phyloP scores from a whole-genome alignment of 2,888 invertebrate genomes.

The Campoletis raptor region DNA sequence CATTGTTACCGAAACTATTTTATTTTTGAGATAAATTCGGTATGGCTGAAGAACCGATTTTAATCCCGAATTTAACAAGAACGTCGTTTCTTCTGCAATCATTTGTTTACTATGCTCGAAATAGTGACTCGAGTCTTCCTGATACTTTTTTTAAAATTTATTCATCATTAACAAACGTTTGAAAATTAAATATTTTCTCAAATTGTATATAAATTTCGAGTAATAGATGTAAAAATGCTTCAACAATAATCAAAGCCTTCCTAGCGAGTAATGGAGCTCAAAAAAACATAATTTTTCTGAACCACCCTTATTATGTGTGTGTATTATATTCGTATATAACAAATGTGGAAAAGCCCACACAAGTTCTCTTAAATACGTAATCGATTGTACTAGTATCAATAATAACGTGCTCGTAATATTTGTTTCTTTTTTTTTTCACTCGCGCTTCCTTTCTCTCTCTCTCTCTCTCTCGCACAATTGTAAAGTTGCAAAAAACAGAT shows the following conservation, averaged over 20 bases:
- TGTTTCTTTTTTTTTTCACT: slow-evolving; percentile 14
- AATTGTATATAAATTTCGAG: neutral
- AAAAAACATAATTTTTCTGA: slow-evolving; percentile 5
- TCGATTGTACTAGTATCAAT: slow-evolving; percentile 69
- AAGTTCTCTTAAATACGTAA: slow-evolving; percentile 57
- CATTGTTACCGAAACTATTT: neutral
- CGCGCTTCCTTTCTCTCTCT: neutral
- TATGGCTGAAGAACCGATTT: slow-evolving; percentile 3
- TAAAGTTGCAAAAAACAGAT: slow-evolving; percentile 57
- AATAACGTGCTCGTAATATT: slow-evolving; percentile 64
- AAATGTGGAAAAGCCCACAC: slow-evolving; percentile 42
- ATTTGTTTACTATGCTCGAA: neutral
- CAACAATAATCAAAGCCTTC: neutral
- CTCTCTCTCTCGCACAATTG: slow-evolving; percentile 20
- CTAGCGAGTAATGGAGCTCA: neutral
- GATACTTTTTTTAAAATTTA: neutral
- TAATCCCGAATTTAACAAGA: neutral
- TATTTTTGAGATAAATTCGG: neutral
- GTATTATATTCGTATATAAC: slow-evolving; percentile 19
- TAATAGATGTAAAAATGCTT: neutral
- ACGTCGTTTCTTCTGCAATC: neutral
- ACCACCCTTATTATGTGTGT: slow-evolving; percentile 17
- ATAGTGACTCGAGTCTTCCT: neutral
- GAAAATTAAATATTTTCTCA: neutral
- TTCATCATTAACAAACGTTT: neutral